Base-by-base conservation (phyloP, 2,888 invertebrate species). In the Tenthredo scrophulariae region DNA sequence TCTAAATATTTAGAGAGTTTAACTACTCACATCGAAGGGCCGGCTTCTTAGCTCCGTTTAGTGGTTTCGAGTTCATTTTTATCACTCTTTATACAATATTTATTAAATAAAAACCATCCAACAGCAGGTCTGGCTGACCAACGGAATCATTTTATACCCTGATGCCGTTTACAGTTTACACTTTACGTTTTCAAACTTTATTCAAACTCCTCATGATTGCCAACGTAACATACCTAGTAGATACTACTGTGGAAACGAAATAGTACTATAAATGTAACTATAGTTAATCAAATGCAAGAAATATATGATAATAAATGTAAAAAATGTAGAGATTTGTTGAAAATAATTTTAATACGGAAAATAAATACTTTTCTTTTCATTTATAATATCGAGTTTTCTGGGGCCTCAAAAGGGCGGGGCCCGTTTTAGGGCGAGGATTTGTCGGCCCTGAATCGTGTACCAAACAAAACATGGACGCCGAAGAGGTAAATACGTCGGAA, bases 401-500 rank as follows among this genome's bases (percentile, higher is more conserved):
- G 50, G 37, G 46, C 83, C 83, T 46, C 83, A 33, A 29, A 6
- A 29, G 65, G 46, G 46, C 83, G 46, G 83, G 43, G 83, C 67
- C 67, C 82, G 29, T n/a, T 18, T 33, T n/a, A 29, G 40, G 37
- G 43, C 67, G 29, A 18, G 43, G 40, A 46, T 29, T 43, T 70
- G 22, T 62, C 83, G 70, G 67, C 67, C 67, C 65, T 83, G 83
- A n/a, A 54, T 86, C 86, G 84, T 37, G 67, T 88, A 88, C 88
- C 86, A 91, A 91, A 89, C 90, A 90, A 92, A 93, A 92, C 89
- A 93, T 93, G 93, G 92, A 93, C 92, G 92, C 92, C 90, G 91
- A 92, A 37, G 91, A 90, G 87, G 91, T 92, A 90, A 91, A 91
- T 90, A 89, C 91, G 89, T 89, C 91, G 86, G 90, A 88, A 85